Evolutionary conservation across 1,140 invertebrate genomes (phyloP).

Genomic region (Leptinotarsa undecemlineata): DNA sequence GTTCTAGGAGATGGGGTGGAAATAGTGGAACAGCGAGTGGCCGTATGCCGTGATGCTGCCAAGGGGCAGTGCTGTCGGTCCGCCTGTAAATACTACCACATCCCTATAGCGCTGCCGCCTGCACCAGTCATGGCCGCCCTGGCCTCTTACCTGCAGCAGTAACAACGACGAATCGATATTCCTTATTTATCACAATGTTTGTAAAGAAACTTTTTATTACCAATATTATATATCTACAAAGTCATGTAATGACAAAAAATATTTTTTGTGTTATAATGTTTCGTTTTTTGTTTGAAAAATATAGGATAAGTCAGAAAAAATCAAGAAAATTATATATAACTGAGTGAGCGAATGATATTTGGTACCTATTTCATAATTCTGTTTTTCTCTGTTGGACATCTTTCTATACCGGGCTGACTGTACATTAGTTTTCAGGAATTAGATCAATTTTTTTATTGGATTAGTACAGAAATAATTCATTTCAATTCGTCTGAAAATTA

Average conservation of each 20-base stretch:
- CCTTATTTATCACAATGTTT: conserved; percentile 53
- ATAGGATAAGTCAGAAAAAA: conserved; percentile 35
- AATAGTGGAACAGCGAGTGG: conserved; percentile 90
- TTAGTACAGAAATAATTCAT: too few relatives aligned
- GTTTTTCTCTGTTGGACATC: conserved; percentile 37
- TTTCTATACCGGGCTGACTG: conserved; percentile 1
- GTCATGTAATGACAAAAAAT: conserved; percentile 54
- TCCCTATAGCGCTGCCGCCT: conserved; percentile 81
- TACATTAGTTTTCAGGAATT: background rate
- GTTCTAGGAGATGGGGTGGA: conserved; percentile 84
- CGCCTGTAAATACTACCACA: conserved; percentile 93
- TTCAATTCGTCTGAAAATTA: too few relatives aligned
- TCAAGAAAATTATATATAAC: conserved; percentile 32
- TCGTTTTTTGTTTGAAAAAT: conserved; percentile 38
- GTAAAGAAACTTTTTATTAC: conserved; percentile 54
- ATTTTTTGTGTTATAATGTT: conserved; percentile 47
- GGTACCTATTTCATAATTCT: conserved; percentile 30
- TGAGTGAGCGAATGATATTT: conserved; percentile 37
- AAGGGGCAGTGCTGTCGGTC: conserved; percentile 86
- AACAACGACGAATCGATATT: conserved; percentile 51
- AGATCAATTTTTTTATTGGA: background rate
- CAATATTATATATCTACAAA: conserved; percentile 46
- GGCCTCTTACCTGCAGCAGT: conserved; percentile 56
- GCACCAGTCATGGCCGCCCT: conserved; percentile 66
- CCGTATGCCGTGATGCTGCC: conserved; percentile 91